Conservation (phyloP, 2,113 vertebrate genomes). For the Melanerpes aurifrons region DNA sequence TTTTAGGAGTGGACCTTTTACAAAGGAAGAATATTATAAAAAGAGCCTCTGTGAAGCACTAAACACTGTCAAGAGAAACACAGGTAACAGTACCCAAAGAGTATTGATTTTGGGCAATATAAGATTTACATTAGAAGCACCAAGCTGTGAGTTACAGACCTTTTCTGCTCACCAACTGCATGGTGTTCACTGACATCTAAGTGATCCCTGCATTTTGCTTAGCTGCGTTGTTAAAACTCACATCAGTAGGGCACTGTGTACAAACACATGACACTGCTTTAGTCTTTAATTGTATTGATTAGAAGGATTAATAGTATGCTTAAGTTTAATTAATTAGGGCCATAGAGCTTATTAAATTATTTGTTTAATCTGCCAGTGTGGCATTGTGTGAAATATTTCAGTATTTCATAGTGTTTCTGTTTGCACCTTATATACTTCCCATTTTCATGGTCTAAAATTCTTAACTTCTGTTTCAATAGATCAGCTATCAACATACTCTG, state of each 20-base stretch:
- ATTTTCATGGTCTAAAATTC: not conserved
- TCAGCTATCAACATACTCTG: not conserved
- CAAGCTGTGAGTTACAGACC: not conserved
- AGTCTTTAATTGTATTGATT: not conserved
- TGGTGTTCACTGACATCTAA: not conserved
- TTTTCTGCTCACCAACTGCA: not conserved
- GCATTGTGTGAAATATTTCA: not conserved
- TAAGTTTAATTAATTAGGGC: not conserved
- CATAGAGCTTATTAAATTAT: not conserved
- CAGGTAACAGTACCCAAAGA: not conserved
- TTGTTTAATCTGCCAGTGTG: not conserved
- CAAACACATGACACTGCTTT: not conserved
- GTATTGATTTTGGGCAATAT: not conserved
- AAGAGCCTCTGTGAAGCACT: constrained; percentile 3
- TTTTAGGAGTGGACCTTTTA: constrained; percentile 24
- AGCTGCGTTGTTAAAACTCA: not conserved
- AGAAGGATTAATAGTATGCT: not conserved
- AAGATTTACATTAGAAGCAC: not conserved
- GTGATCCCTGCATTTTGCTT: not conserved
- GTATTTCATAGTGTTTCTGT: not conserved
- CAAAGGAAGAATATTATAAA: not conserved
- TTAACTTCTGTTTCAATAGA: not conserved
- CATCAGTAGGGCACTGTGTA: not conserved
- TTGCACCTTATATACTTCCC: not conserved
- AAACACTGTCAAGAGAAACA: not conserved